Base-by-base conservation (phyloP, 2,888 invertebrate species). In the Coenonympha glycerion region DNA sequence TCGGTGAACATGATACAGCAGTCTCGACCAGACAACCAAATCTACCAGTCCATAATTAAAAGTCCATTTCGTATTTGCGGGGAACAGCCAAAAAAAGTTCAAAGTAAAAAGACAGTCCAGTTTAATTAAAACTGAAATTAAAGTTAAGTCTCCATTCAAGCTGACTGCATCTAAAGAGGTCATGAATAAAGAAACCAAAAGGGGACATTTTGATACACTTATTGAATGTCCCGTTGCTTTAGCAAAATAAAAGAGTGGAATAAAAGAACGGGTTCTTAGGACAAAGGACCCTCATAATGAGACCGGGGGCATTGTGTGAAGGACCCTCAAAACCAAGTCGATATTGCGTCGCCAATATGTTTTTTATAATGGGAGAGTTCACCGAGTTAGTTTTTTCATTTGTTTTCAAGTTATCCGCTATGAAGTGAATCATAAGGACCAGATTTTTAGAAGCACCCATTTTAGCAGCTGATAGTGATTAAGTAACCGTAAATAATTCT, bases 231-330 rank as follows among this genome's bases (percentile, higher is more conserved):
- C 78, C 76, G 71, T 81, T 80, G 78, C 78, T 71, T 66, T 72
- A 68, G 69, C 73, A 64, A 73, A 77, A 76, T 74, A 71, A 76
- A 73, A 69, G 66, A 68, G 65, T 65, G 64, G 64, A 69, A 73
- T 69, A 76, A 81, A 79, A 71, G 79, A 81, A 87, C 87, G 79
- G 80, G 87, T 86, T 82, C 73, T 81, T 73, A 86, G 85, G 86
- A 87, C 86, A 87, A 86, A 84, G 81, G 71, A 54, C 86, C 85
- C 85, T 80, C 73, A 86, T 86, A 85, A 86, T 87, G 83, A 86
- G 79, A 76, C 84, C 76, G 76, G 80, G 80, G 80, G 81, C 80
- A 84, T 85, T 86, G 85, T 68, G 66, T 68, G 66, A 77, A 84
- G 86, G 66, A 73, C 81, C 78, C 86, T 85, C 68, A 72, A 71